Percentiles rank a stretch among this genome's conserved stretches.
phyloP scores from a whole-genome alignment of 2,888 invertebrate genomes.

The Mythimna loreyi region DNA sequence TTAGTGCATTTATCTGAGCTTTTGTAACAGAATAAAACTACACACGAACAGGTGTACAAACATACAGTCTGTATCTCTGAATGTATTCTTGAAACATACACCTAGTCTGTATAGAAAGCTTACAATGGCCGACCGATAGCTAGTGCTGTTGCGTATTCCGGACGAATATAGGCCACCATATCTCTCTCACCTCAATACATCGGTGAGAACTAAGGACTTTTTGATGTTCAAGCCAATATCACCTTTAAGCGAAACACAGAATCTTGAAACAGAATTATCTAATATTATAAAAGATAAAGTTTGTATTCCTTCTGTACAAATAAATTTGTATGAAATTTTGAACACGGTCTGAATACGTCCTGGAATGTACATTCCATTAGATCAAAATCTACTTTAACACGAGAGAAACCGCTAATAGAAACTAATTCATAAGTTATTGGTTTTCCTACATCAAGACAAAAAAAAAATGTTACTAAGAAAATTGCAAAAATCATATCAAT shows the following conservation, averaged over 20 bases:
- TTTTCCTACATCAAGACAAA: too few species aligned
- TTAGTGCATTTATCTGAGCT: not conserved
- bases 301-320: too few species aligned
- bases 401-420: too few species aligned
- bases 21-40: constrained; percentile 6
- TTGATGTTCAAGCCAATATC: constrained; percentile 5
- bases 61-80: not conserved
- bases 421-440: too few species aligned
- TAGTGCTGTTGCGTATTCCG: constrained; percentile 36
- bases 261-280: not conserved
- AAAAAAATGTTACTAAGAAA: too few species aligned
- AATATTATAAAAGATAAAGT: too few species aligned
- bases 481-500: too few species aligned
- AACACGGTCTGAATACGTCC: too few species aligned
- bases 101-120: constrained; percentile 10
- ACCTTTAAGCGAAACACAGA: not conserved
- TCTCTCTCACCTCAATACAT: constrained; percentile 31
- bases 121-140: constrained; percentile 43
- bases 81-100: constrained; percentile 17
- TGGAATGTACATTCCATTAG: too few species aligned
- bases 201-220: constrained; percentile 15
- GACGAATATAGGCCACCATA: constrained; percentile 52
- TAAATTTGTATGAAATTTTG: too few species aligned
- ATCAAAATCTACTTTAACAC: too few species aligned
- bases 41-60: not conserved